Conservation (phyloP, 2,888 invertebrate species). For the Epinotia ramella region DNA sequence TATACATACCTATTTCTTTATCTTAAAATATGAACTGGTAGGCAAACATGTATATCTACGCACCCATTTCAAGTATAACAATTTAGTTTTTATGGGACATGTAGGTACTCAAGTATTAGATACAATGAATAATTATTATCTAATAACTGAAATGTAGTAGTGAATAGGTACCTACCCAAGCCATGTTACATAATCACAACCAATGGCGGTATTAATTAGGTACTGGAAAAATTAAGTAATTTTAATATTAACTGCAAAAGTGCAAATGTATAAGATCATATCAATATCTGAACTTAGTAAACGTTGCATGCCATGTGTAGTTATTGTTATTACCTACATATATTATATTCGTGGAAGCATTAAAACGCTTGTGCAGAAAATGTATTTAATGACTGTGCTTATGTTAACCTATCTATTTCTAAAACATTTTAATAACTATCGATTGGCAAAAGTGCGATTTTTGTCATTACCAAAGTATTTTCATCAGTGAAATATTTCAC, state of each 20-base stretch:
- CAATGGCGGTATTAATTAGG: no score
- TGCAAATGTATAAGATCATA: no score
- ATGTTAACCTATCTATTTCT: background rate
- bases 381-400: background rate
- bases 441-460: background rate
- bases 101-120: no score
- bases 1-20: background rate
- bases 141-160: no score
- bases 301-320: no score
- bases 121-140: no score
- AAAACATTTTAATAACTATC: background rate
- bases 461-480: background rate
- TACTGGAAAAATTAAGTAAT: no score
- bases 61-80: background rate
- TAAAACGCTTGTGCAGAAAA: background rate
- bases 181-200: no score
- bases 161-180: no score
- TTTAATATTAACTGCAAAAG: no score
- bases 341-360: background rate
- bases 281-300: no score
- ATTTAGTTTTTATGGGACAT: background rate
- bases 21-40: background rate
- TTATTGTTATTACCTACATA: no score
- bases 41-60: background rate
- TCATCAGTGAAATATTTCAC: conserved; percentile 6